phyloP scores from a whole-genome alignment of 2,113 vertebrate genomes.

The Eidolon helvum region DNA sequence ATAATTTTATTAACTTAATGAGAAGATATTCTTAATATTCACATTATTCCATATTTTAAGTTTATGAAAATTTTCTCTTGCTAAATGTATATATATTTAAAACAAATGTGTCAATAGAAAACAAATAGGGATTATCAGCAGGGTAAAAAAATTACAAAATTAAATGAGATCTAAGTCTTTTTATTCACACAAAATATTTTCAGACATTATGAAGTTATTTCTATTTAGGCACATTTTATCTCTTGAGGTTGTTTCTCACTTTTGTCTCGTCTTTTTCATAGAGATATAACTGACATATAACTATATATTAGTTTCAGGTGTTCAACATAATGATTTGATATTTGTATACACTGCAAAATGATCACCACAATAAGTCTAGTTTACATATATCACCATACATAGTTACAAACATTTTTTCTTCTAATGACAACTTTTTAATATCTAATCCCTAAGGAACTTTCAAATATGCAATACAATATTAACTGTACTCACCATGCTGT shows the following conservation, averaged over 20 bases:
- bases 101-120: neutral
- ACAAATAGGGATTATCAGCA: neutral
- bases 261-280: neutral
- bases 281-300: neutral
- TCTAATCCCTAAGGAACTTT: neutral
- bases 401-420: neutral
- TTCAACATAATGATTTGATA: neutral
- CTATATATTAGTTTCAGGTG: neutral
- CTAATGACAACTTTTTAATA: neutral
- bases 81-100: neutral
- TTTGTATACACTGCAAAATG: neutral
- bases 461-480: neutral
- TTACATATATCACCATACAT: neutral
- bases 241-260: conserved; percentile 5
- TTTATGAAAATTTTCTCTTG: neutral
- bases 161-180: neutral
- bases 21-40: conserved; percentile 4
- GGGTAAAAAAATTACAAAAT: neutral
- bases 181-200: neutral
- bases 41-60: neutral
- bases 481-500: neutral
- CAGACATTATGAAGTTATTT: neutral
- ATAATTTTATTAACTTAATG: conserved; percentile 11
- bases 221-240: conserved; percentile 21
- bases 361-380: neutral